These are phyloP conservation scores for Proteles cristata DNA, from an alignment of 2,113 vertebrate species.

Conservation along the genomic window DNA sequence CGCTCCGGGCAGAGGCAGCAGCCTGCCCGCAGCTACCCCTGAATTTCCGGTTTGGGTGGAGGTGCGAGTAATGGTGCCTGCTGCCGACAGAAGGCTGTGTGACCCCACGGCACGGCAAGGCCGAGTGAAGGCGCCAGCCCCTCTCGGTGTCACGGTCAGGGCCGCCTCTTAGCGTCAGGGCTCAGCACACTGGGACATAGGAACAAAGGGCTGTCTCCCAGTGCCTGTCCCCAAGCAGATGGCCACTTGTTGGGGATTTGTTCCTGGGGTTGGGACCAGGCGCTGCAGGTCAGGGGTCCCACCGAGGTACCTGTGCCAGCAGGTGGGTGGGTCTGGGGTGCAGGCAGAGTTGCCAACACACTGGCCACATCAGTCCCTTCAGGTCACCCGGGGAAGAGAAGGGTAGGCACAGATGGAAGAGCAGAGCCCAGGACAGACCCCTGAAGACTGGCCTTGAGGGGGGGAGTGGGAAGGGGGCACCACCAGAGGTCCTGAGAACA, in stretches of 20 bases:
- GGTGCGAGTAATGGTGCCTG: neutral
- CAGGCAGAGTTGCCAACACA: neutral
- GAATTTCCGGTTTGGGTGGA: neutral
- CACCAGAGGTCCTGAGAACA: neutral
- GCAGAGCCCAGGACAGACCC: neutral
- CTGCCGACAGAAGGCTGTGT: neutral
- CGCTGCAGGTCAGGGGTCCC: neutral
- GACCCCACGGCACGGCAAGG: fast-evolving
- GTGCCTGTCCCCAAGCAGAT: neutral
- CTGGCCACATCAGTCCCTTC: neutral
- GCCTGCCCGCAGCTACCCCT: too few relatives aligned
- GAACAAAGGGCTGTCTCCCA: neutral
- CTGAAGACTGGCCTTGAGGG: neutral
- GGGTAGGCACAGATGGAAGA: neutral
- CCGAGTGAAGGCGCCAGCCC: fast-evolving
- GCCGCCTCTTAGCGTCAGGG: neutral
- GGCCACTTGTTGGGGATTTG: neutral
- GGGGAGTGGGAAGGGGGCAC: neutral
- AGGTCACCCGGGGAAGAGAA: neutral
- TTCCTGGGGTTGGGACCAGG: neutral
- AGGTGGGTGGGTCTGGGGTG: neutral
- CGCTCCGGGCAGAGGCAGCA: neutral
- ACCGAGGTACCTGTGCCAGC: neutral
- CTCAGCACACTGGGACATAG: neutral
- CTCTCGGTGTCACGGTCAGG: neutral